Conservation (phyloP, 2,113 vertebrate genomes). For the Barbus barbus region DNA sequence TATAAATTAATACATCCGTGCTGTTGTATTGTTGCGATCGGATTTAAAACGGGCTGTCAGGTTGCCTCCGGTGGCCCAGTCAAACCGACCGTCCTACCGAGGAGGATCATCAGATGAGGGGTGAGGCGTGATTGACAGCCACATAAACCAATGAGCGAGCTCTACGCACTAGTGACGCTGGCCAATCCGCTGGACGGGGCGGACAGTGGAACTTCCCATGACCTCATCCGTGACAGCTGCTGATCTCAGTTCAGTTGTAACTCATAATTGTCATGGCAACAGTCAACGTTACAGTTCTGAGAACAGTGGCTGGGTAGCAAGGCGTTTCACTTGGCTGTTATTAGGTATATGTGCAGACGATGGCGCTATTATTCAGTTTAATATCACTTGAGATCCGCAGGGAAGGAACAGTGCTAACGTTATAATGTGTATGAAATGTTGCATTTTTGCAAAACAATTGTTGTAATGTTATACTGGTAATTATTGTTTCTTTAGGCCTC, state of each 20-base stretch:
- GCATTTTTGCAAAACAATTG: too few relatives aligned
- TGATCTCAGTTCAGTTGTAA: constrained; percentile 39
- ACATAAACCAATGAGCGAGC: constrained; percentile 35
- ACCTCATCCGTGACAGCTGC: constrained; percentile 18
- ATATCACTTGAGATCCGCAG: too few relatives aligned
- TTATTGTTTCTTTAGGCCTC: neutral
- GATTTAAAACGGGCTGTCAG: neutral
- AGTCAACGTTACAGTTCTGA: neutral
- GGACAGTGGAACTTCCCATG: constrained; percentile 40
- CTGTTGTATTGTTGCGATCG: neutral
- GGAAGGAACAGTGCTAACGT: too few relatives aligned
- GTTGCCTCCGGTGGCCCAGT: neutral
- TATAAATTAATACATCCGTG: neutral
- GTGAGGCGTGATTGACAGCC: constrained; percentile 10
- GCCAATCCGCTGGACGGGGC: constrained; percentile 28
- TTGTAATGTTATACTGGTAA: neutral
- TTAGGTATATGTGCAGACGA: neutral
- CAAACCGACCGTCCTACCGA: neutral
- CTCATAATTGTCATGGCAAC: neutral
- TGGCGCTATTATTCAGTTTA: neutral
- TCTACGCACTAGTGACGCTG: neutral
- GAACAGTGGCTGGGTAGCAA: constrained; percentile 5
- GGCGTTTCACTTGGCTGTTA: neutral
- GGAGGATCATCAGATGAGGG: constrained; percentile 35
- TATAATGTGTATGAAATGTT: too few relatives aligned